phyloP scores from a whole-genome alignment of 2,113 vertebrate species.

The Potamarius usumacintae region DNA sequence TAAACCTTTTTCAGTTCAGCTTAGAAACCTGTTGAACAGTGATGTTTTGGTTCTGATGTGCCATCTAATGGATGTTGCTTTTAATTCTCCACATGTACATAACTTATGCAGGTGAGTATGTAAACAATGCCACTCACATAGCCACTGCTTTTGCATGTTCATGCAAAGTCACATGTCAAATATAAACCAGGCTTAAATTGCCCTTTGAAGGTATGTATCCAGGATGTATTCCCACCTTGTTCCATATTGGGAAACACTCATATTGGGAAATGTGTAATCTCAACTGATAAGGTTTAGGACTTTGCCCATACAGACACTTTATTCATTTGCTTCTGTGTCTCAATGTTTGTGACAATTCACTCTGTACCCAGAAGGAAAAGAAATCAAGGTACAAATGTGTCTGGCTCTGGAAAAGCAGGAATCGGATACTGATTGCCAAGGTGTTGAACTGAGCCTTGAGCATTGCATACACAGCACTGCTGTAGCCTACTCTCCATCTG shows the following conservation, averaged over 20 bases:
- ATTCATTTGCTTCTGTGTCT: background rate
- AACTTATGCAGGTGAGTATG: background rate
- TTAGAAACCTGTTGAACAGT: too few species aligned
- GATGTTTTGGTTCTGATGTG: background rate
- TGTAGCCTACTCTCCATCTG: constrained; percentile 32
- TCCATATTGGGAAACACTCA: background rate
- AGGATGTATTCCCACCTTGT: background rate
- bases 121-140: background rate
- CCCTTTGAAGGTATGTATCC: background rate
- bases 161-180: background rate
- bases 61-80: background rate
- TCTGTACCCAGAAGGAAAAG: background rate
- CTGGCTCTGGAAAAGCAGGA: background rate
- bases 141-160: background rate
- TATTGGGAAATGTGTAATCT: background rate
- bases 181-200: background rate
- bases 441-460: constrained; percentile 21
- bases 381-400: background rate
- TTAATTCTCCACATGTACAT: background rate
- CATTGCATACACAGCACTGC: background rate
- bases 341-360: background rate
- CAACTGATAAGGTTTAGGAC: background rate
- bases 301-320: background rate
- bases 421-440: constrained; percentile 3
- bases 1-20: background rate